A percentile compares a stretch with the other conserved stretches of the same genome.
Evolutionary conservation across 1,140 invertebrate genomes (phyloP).

Genomic region (Drosophila arawakana): DNA sequence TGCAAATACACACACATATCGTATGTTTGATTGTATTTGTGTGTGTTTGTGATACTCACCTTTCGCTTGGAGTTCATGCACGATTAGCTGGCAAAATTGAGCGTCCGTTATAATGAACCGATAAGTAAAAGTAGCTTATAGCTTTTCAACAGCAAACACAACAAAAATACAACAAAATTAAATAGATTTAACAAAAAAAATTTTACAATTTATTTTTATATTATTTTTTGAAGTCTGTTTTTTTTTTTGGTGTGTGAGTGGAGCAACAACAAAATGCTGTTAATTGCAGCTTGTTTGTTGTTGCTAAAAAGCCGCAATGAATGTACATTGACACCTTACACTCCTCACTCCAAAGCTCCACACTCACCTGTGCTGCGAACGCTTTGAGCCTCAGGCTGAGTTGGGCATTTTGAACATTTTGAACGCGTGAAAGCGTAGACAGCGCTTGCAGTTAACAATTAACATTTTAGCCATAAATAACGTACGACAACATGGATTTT

Average conservation of each 20-base stretch:
- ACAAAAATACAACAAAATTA: constrained; percentile 37
- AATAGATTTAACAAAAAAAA: constrained; percentile 11
- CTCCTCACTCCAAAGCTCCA: no score
- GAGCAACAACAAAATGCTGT: constrained; percentile 55
- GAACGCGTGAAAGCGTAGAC: constrained; percentile 69
- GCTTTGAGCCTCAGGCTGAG: constrained; percentile 30
- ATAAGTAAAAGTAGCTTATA: constrained; percentile 82
- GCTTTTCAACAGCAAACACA: constrained; percentile 63
- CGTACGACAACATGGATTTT: constrained; percentile 50
- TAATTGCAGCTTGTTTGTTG: constrained; percentile 67
- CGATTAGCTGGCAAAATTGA: constrained; percentile 71
- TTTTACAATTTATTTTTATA: no score
- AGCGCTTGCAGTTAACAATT: constrained; percentile 57
- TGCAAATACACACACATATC: constrained; percentile 1
- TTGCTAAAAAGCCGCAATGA: constrained; percentile 27
- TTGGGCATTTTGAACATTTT: constrained; percentile 9
- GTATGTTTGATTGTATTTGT: constrained; percentile 13
- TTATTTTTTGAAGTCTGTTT: no score
- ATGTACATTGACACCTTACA: constrained; percentile 68
- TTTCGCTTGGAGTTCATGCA: constrained; percentile 75
- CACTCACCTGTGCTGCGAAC: constrained; percentile 7
- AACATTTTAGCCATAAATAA: constrained; percentile 68
- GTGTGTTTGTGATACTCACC: constrained; percentile 48
- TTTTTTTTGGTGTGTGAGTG: constrained; percentile 15
- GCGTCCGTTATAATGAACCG: constrained; percentile 75